Conservation (phyloP, 2,888 invertebrate genomes). For the Drosophila demipolita region DNA sequence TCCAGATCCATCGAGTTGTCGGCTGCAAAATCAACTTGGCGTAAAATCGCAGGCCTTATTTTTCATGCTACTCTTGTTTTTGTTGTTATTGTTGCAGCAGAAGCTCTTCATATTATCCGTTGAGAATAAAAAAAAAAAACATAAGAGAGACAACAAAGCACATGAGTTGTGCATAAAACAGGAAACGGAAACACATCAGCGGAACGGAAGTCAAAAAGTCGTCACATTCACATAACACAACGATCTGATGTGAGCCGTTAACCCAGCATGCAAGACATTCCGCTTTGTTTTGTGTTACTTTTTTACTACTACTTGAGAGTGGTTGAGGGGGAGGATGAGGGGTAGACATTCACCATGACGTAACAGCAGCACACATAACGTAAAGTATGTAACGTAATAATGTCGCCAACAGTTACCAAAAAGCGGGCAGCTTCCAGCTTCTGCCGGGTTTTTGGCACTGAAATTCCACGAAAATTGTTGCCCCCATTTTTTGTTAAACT, state of each 20-base stretch:
- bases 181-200: constrained; percentile 84
- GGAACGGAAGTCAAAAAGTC: constrained; percentile 84
- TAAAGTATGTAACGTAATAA: constrained; percentile 77
- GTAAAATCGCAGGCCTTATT: constrained; percentile 76
- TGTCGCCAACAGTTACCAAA: constrained; percentile 73
- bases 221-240: constrained; percentile 79
- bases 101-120: constrained; percentile 68
- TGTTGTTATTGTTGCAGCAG: constrained; percentile 8
- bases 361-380: constrained; percentile 72
- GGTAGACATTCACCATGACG: constrained; percentile 28
- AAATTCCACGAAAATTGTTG: constrained; percentile 45
- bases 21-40: constrained; percentile 82
- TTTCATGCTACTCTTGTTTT: constrained; percentile 1
- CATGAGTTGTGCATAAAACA: constrained; percentile 75
- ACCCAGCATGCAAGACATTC: constrained; percentile 47
- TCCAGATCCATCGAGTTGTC: constrained; percentile 19
- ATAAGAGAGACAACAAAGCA: constrained; percentile 30
- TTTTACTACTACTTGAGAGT: constrained; percentile 13
- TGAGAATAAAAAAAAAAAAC: neutral
- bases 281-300: constrained; percentile 61
- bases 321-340: neutral
- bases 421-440: constrained; percentile 34
- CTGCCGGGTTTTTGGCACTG: constrained; percentile 14
- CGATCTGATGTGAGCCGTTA: constrained; percentile 64
- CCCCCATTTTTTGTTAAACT: constrained; percentile 47